Percentiles rank a stretch among this genome's conserved stretches.
Conservation (phyloP, 2,888 invertebrate genomes). For the Chloroclysta siterata region DNA sequence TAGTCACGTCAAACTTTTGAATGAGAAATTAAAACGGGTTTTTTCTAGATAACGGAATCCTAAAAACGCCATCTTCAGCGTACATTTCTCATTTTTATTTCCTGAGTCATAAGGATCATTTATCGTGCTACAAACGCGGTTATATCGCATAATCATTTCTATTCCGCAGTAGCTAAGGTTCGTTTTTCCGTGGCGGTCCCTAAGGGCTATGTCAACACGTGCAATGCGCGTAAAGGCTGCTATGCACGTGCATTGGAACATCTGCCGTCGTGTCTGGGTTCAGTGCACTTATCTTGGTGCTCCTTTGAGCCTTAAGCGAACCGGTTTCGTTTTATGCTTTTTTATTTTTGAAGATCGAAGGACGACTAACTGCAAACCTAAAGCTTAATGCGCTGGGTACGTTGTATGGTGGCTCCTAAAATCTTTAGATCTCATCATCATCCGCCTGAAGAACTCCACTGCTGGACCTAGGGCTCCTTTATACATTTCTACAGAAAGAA, state of each 20-base stretch:
- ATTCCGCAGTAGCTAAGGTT: constrained; percentile 7
- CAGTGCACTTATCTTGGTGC: constrained; percentile 41
- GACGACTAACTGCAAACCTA: constrained; percentile 18
- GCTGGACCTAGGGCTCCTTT: no score
- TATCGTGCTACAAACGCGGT: constrained; percentile 1
- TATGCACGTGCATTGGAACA: constrained; percentile 43
- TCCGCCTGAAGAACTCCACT: no score
- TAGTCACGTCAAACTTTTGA: no score
- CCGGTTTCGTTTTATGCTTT: constrained; percentile 29
- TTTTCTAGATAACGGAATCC: background rate
- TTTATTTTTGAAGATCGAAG: constrained; percentile 16
- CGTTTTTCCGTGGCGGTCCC: constrained; percentile 1
- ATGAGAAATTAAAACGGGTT: background rate
- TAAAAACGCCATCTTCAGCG: constrained; percentile 23
- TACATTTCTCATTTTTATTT: constrained; percentile 21
- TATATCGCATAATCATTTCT: constrained; percentile 19
- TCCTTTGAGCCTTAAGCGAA: constrained; percentile 22
- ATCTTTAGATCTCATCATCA: no score
- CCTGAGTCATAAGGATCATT: constrained; percentile 25
- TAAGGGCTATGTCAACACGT: constrained; percentile 31
- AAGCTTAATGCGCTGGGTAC: no score
- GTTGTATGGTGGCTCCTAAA: no score
- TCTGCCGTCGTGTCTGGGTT: constrained; percentile 41
- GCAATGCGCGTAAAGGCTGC: constrained; percentile 30
- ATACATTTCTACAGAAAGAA: no score